Evolutionary conservation across 2,888 invertebrate genomes (phyloP).

Genomic region (Scaptomyza cyrtandrae): DNA sequence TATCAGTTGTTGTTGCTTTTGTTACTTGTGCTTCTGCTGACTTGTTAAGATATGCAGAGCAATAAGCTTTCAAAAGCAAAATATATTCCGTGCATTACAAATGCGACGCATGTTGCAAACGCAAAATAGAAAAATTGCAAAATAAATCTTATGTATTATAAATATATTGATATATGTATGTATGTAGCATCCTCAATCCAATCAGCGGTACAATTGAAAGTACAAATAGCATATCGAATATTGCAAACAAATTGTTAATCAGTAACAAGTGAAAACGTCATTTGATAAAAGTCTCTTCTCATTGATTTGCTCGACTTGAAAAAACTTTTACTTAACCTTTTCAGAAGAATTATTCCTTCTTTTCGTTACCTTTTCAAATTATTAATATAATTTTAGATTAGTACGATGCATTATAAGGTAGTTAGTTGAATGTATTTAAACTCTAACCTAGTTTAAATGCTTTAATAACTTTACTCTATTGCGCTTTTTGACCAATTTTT

Average conservation of each 20-base stretch:
- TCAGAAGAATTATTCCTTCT: neutral
- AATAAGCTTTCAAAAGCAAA: slow-evolving; percentile 51
- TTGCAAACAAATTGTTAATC: slow-evolving; percentile 59
- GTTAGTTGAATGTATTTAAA: neutral
- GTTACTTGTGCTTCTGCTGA: slow-evolving; percentile 31
- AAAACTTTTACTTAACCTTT: slow-evolving; percentile 5
- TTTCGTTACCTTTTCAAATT: too few relatives aligned
- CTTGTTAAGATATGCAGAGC: slow-evolving; percentile 51
- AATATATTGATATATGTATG: too few relatives aligned
- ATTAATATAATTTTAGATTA: too few relatives aligned
- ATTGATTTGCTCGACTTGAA: slow-evolving; percentile 1
- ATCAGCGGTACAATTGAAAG: slow-evolving; percentile 64
- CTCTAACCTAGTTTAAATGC: neutral
- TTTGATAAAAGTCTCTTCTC: neutral
- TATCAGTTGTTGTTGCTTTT: slow-evolving; percentile 29
- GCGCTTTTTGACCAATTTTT: neutral
- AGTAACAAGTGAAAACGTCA: slow-evolving; percentile 13
- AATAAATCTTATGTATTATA: too few relatives aligned
- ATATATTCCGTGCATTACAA: slow-evolving; percentile 75
- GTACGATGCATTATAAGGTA: too few relatives aligned
- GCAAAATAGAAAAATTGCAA: neutral
- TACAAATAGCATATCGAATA: slow-evolving; percentile 71
- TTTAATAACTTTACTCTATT: neutral
- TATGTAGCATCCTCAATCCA: slow-evolving; percentile 27
- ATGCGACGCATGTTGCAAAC: slow-evolving; percentile 27